phyloP scores from a whole-genome alignment of 2,888 invertebrate genomes.

The Taenaris catops region DNA sequence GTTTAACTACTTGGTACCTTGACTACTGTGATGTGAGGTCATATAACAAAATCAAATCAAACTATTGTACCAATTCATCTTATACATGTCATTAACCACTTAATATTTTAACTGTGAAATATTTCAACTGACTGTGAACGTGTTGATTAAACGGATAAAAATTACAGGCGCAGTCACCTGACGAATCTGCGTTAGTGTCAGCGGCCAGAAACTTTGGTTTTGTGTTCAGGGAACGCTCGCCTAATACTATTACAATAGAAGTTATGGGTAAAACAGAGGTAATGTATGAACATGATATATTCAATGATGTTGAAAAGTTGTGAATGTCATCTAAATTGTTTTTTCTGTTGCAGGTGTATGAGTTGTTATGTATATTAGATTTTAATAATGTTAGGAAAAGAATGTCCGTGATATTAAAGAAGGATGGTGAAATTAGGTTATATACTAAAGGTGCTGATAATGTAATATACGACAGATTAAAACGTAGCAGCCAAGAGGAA shows the following conservation, averaged over 20 bases:
- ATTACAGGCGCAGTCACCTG: constrained; percentile 96
- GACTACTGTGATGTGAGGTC: too few relatives aligned
- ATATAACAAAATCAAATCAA: too few relatives aligned
- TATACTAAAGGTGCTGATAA: constrained; percentile 99
- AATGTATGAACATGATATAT: constrained; percentile 9
- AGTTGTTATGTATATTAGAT: constrained; percentile 97
- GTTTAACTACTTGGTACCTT: too few relatives aligned
- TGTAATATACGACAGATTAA: constrained; percentile 96
- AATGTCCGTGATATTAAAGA: constrained; percentile 97
- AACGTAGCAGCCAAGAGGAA: constrained; percentile 84
- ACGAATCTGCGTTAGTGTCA: constrained; percentile 97
- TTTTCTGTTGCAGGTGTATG: constrained; percentile 86
- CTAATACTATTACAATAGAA: constrained; percentile 95
- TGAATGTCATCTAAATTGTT: too few relatives aligned
- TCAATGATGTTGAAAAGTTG: constrained; percentile 1
- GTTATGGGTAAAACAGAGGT: constrained; percentile 89
- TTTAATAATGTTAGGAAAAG: constrained; percentile 99
- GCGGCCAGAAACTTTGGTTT: constrained; percentile 99
- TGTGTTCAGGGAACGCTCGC: constrained; percentile 96
- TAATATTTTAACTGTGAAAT: too few relatives aligned
- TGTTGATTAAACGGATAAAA: too few relatives aligned
- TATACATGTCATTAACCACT: too few relatives aligned
- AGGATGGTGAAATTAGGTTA: constrained; percentile 90
- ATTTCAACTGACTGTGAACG: too few relatives aligned
- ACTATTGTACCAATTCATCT: too few relatives aligned